These are phyloP conservation scores for Carassius carassius DNA, from an alignment of 2,113 vertebrate genomes.

Conservation along the genomic window DNA sequence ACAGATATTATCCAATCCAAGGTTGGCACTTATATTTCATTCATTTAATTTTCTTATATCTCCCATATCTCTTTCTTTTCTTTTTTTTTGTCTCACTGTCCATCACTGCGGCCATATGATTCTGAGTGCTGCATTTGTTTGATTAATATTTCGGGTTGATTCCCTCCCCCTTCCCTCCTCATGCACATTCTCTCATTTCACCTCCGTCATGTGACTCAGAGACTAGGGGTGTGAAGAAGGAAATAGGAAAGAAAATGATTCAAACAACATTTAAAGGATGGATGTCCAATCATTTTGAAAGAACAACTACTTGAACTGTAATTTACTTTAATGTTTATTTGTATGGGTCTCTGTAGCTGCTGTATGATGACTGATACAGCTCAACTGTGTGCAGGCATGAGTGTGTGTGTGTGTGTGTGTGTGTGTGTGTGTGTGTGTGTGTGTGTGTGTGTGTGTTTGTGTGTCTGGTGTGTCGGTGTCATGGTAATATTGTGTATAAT, in stretches of 20 bases:
- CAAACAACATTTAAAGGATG: not conserved
- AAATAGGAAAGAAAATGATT: not conserved
- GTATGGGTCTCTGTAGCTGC: not conserved
- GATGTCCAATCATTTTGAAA: not conserved
- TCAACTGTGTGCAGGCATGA: not conserved
- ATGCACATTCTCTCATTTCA: not conserved
- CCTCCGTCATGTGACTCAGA: conserved; percentile 10
- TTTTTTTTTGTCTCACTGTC: conserved; percentile 54
- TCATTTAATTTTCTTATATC: conserved; percentile 7
- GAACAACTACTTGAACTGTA: conserved; percentile 9
- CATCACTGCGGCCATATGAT: conserved; percentile 60
- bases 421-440: conserved; percentile 31
- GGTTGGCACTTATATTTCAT: not conserved
- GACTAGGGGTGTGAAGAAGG: not conserved
- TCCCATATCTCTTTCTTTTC: conserved; percentile 34
- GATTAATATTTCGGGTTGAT: conserved; percentile 65
- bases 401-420: not conserved
- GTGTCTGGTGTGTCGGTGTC: conserved; percentile 40
- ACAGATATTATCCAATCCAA: not conserved
- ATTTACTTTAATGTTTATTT: not conserved
- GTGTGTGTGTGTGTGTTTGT: conserved; percentile 35
- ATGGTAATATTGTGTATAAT: conserved; percentile 48
- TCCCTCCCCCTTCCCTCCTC: not conserved
- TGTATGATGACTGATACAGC: not conserved
- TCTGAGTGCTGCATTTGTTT: conserved; percentile 71